Conservation (phyloP, 23 tunicate species). For the Oikopleura vanhoeffeni region DNA sequence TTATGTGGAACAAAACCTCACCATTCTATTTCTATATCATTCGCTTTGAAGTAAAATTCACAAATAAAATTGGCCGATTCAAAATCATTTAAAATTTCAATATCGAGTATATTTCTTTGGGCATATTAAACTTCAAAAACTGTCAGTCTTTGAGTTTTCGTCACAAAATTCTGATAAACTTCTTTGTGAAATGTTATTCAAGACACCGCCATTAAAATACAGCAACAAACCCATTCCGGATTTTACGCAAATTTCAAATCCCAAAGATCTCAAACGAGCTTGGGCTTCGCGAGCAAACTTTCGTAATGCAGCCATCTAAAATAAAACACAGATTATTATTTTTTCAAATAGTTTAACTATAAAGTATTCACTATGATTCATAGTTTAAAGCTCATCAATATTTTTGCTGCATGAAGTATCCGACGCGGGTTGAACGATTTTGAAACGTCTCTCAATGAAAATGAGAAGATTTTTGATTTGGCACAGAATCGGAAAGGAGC, state of each 20-base stretch:
- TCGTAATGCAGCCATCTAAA: not conserved
- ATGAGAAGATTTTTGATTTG: no score
- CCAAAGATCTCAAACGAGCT: not conserved
- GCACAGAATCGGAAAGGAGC: no score
- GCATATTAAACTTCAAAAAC: not conserved
- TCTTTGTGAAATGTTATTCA: not conserved
- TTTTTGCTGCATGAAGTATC: no score
- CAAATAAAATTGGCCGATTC: not conserved
- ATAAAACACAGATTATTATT: no score
- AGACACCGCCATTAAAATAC: not conserved
- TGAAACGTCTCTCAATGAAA: no score
- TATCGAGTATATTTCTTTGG: not conserved
- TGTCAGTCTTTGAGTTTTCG: not conserved
- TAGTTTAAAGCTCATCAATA: no score
- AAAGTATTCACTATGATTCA: no score
- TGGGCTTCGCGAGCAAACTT: not conserved
- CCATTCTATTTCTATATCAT: not conserved
- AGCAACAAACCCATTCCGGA: not conserved
- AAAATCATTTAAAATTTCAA: not conserved
- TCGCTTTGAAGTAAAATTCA: not conserved
- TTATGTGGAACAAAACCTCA: not conserved
- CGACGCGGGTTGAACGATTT: no score
- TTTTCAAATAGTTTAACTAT: no score
- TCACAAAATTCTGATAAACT: not conserved
- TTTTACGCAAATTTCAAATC: not conserved